A percentile compares a stretch with the other conserved stretches of the same genome.
phyloP scores from a whole-genome alignment of 2,797 vertebrate genomes.

The Channallabes apus region DNA sequence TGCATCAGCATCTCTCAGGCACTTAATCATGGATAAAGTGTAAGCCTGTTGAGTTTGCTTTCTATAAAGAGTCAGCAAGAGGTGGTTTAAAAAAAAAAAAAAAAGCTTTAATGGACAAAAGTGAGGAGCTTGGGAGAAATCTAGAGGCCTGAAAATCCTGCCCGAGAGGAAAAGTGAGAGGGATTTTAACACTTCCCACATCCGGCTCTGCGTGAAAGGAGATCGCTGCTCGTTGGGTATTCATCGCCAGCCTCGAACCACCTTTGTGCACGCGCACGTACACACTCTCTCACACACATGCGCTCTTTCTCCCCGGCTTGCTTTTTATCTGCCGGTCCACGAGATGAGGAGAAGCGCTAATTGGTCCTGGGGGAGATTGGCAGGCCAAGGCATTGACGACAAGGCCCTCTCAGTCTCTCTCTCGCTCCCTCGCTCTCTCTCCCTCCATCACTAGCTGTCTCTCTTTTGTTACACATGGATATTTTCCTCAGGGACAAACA shows the following conservation, averaged over 20 bases:
- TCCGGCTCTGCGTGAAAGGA: slow-evolving; percentile 79
- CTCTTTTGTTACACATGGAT: slow-evolving; percentile 83
- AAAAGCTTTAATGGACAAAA: slow-evolving; percentile 69
- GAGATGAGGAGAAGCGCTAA: slow-evolving; percentile 90
- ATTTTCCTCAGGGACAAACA: slow-evolving; percentile 87
- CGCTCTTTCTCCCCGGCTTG: slow-evolving; percentile 67
- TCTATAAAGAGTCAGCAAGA: slow-evolving; percentile 34
- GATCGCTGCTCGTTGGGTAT: slow-evolving; percentile 77
- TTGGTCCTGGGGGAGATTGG: slow-evolving; percentile 92
- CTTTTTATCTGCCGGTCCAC: slow-evolving; percentile 93
- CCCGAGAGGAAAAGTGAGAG: slow-evolving; percentile 76
- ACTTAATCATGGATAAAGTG: slow-evolving; percentile 60
- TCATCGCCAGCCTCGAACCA: slow-evolving; percentile 70
- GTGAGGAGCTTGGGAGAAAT: slow-evolving; percentile 64
- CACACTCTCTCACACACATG: slow-evolving; percentile 43
- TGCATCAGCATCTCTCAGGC: slow-evolving; percentile 66
- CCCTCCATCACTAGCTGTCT: slow-evolving; percentile 53
- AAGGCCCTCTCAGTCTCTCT: slow-evolving; percentile 72
- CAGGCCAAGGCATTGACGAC: slow-evolving; percentile 84
- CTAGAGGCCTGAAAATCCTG: slow-evolving; percentile 78
- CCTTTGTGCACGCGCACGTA: slow-evolving; percentile 56
- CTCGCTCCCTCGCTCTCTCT: slow-evolving; percentile 35
- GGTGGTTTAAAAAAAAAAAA: slow-evolving; percentile 33
- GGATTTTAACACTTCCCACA: slow-evolving; percentile 83
- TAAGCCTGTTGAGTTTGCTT: slow-evolving; percentile 3